Evolutionary conservation across 2,888 invertebrate species (phyloP).

Genomic region (Metellina segmentata): DNA sequence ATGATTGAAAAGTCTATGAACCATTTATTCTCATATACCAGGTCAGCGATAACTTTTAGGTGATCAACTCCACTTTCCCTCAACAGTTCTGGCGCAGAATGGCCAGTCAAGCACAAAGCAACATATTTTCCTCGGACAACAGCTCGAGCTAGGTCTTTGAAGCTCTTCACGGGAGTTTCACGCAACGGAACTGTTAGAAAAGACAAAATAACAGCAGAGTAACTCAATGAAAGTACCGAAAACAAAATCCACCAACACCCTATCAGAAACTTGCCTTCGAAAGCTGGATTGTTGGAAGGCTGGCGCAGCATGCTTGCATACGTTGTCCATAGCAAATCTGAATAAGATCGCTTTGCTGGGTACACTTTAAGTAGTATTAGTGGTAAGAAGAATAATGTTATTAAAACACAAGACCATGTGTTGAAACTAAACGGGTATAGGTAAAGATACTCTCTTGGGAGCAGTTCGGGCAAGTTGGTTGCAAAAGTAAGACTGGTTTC

Average conservation of each 20-base stretch:
- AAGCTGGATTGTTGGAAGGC: neutral
- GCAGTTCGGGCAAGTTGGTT: neutral
- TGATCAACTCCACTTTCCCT: neutral
- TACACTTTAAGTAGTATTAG: neutral
- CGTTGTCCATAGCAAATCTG: neutral
- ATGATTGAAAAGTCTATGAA: neutral
- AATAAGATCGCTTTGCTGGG: neutral
- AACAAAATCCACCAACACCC: neutral
- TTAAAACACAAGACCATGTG: neutral
- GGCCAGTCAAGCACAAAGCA: neutral
- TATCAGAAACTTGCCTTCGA: neutral
- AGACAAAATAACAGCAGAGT: slow-evolving; percentile 13
- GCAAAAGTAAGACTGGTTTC: neutral
- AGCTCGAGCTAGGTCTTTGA: slow-evolving; percentile 5
- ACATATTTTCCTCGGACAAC: neutral
- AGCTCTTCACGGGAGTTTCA: neutral
- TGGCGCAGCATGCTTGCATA: neutral
- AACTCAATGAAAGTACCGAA: neutral
- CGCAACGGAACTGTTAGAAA: neutral
- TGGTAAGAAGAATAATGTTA: neutral
- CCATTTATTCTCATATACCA: neutral
- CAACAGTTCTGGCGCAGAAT: neutral
- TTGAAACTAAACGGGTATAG: neutral
- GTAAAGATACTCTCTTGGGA: neutral
- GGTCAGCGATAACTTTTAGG: neutral